phyloP scores from a whole-genome alignment of 2,888 invertebrate species.

The Leptopilina myrica region DNA sequence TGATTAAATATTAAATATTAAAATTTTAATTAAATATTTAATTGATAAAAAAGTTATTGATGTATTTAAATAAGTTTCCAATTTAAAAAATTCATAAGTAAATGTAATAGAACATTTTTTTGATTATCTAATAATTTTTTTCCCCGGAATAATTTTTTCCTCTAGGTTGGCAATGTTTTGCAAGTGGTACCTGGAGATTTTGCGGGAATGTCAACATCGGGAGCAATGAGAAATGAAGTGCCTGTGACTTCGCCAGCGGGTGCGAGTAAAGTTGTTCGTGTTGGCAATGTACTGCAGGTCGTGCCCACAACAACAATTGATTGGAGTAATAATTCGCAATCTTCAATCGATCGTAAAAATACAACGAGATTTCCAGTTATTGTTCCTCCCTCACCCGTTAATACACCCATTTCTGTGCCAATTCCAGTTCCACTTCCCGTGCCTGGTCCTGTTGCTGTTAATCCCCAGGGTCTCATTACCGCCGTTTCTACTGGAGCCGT shows the following conservation, averaged over 20 bases:
- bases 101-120: not conserved
- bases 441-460: conserved; percentile 59
- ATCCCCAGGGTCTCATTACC: not conserved
- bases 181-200: conserved; percentile 80
- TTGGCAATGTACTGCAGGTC: conserved; percentile 74
- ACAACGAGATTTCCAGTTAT: conserved; percentile 39
- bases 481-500: conserved; percentile 50
- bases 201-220: conserved; percentile 44
- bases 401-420: conserved; percentile 11
- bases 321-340: conserved; percentile 61
- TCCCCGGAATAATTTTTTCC: not conserved
- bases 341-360: conserved; percentile 15
- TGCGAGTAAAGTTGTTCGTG: conserved; percentile 71
- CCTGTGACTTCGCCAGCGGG: conserved; percentile 51
- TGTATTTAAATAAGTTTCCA: too few relatives aligned
- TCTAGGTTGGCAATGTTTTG: conserved; percentile 80
- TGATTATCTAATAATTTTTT: not conserved
- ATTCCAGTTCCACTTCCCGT: conserved; percentile 48
- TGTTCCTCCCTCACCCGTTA: conserved; percentile 19
- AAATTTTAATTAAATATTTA: too few relatives aligned
- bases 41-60: too few relatives aligned
- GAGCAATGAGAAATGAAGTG: conserved; percentile 44
- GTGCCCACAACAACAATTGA: conserved; percentile 72
- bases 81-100: too few relatives aligned
- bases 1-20: too few relatives aligned